phyloP scores from a whole-genome alignment of 2,797 vertebrate genomes.

The Trichosurus vulpecula region DNA sequence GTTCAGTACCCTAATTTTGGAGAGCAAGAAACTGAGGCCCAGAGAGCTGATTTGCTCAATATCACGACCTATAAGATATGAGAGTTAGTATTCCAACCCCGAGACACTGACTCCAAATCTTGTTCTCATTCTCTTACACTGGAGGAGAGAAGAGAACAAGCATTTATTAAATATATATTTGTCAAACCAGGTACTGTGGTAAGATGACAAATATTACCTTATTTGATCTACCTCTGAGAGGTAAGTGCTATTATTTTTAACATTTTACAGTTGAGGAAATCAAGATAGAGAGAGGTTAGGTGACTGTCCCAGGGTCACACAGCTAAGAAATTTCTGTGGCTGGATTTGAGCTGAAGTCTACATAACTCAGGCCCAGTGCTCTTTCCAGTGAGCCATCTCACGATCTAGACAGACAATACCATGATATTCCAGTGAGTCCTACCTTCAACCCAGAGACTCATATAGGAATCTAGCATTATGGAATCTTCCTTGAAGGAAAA shows the following conservation, averaged over 20 bases:
- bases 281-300: not conserved
- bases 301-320: not conserved
- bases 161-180: not conserved
- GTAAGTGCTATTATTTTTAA: not conserved
- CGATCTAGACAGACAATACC: not conserved
- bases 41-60: not conserved
- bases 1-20: not conserved
- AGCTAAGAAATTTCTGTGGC: not conserved
- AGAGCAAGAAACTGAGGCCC: not conserved
- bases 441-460: not conserved
- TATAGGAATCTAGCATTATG: not conserved
- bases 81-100: not conserved
- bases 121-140: not conserved
- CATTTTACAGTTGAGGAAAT: not conserved
- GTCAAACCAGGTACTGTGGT: too few relatives aligned
- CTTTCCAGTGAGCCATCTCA: not conserved
- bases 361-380: not conserved
- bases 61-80: not conserved
- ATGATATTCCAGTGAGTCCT: not conserved
- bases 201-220: not conserved
- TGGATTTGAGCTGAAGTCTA: not conserved
- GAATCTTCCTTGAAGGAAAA: not conserved
- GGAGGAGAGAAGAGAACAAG: not conserved
- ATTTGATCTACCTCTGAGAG: not conserved
- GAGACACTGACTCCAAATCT: not conserved